A percentile compares a stretch with the other conserved stretches of the same genome.
Evolutionary conservation across 2,888 invertebrate species (phyloP).

Genomic region (Liposcelis brunnea): DNA sequence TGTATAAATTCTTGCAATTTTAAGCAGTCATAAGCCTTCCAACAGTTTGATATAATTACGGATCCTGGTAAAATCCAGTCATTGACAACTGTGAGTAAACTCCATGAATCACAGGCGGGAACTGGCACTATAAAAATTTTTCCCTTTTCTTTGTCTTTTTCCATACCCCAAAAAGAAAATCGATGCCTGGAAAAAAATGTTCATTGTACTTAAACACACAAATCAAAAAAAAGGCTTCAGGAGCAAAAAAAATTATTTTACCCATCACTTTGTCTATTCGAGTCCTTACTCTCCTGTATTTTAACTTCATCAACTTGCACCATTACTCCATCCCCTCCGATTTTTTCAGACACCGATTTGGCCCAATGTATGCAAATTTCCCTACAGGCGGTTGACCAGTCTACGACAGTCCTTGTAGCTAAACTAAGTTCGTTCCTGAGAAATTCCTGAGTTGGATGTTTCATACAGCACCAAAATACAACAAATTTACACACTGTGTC

Average conservation of each 20-base stretch:
- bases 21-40: slow-evolving; percentile 6
- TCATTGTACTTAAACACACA: too few species aligned
- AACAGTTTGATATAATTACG: slow-evolving; percentile 1
- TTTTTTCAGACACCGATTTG: background rate
- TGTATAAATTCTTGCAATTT: background rate
- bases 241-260: too few species aligned
- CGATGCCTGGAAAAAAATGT: background rate
- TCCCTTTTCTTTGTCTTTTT: slow-evolving; percentile 7
- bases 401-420: slow-evolving; percentile 3
- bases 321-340: slow-evolving; percentile 4
- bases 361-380: slow-evolving; percentile 7
- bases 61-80: slow-evolving; percentile 7
- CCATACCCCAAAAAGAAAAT: slow-evolving; percentile 7
- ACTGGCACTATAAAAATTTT: slow-evolving; percentile 1
- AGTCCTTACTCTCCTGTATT: background rate
- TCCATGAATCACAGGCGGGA: slow-evolving; percentile 1
- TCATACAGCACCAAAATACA: slow-evolving; percentile 6
- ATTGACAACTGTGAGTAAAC: slow-evolving; percentile 1
- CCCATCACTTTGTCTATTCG: too few species aligned
- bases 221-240: too few species aligned
- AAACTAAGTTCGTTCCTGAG: slow-evolving; percentile 6
- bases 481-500: slow-evolving; percentile 7
- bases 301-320: slow-evolving; percentile 8
- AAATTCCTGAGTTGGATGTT: slow-evolving; percentile 5
- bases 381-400: slow-evolving; percentile 4